Evolutionary conservation across 35 echinoderm and acorn worm genomes (phyloP).

Genomic region (Strongylocentrotus purpuratus): DNA sequence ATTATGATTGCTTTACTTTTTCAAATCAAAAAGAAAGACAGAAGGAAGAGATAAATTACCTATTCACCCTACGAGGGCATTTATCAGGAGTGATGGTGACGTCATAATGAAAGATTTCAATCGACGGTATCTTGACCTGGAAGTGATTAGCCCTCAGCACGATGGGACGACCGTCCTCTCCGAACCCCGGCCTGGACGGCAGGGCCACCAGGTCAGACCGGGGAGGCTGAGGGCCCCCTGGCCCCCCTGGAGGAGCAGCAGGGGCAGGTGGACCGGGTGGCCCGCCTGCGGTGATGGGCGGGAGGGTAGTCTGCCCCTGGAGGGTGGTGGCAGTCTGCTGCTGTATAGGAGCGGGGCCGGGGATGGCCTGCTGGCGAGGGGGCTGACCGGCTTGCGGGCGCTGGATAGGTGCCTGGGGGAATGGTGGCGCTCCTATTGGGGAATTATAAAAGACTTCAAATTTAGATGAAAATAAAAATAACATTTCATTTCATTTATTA

Average conservation of each 20-base stretch:
- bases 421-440: not conserved
- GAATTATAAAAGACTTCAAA: not conserved
- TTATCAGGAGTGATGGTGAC: conserved; percentile 90
- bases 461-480: not conserved
- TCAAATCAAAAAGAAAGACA: not conserved
- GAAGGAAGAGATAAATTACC: conserved; percentile 34
- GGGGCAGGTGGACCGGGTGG: conserved; percentile 27
- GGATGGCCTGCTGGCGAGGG: not conserved
- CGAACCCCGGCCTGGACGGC: conserved; percentile 77
- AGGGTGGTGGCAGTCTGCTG: not conserved
- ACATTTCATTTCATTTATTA: not conserved
- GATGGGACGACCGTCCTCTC: conserved; percentile 83
- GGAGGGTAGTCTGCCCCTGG: conserved; percentile 40
- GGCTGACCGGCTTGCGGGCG: not conserved
- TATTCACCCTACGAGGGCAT: conserved; percentile 96
- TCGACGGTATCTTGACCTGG: conserved; percentile 85
- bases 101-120: conserved; percentile 91
- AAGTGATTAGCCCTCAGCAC: conserved; percentile 95
- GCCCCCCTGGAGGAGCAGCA: not conserved
- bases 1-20: not conserved
- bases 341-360: not conserved
- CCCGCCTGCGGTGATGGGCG: not conserved
- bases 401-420: conserved; percentile 5
- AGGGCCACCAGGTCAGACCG: conserved; percentile 63
- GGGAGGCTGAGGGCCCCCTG: not conserved